A percentile compares a stretch with the other conserved stretches of the same genome.
These are phyloP conservation scores for Hydropotes inermis DNA, from an alignment of 2,113 vertebrate genomes.

Conservation along the genomic window DNA sequence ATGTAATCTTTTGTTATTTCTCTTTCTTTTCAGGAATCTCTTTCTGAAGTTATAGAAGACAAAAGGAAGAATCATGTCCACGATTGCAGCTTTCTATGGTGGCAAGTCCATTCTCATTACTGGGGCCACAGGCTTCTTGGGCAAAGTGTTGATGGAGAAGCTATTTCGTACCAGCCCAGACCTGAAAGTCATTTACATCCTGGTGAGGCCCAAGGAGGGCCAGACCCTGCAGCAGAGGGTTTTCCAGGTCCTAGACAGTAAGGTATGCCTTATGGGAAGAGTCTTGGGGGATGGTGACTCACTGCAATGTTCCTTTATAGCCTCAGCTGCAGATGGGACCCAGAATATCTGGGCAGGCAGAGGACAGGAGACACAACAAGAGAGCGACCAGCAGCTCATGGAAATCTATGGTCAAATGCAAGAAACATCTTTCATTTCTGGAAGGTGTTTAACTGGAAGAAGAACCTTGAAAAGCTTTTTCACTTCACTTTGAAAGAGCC, in stretches of 20 bases:
- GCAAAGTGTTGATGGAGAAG: constrained; percentile 96
- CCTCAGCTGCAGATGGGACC: not conserved
- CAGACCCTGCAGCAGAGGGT: constrained; percentile 92
- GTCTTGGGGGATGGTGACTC: too few species aligned
- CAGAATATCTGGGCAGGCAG: not conserved
- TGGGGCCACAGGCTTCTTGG: constrained; percentile 96
- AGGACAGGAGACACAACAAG: not conserved
- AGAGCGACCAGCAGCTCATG: not conserved
- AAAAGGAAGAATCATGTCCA: constrained; percentile 82
- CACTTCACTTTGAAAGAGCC: not conserved
- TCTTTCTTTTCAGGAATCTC: constrained; percentile 75
- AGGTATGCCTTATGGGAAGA: constrained; percentile 79
- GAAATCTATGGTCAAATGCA: not conserved
- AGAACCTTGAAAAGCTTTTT: not conserved
- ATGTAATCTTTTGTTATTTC: not conserved
- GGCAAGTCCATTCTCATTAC: constrained; percentile 93
- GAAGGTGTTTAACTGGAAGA: not conserved
- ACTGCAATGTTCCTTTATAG: not conserved
- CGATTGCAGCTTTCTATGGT: constrained; percentile 89
- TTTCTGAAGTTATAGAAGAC: constrained; percentile 56
- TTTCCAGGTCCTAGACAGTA: constrained; percentile 90
- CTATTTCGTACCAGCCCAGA: constrained; percentile 91
- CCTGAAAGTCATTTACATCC: constrained; percentile 90
- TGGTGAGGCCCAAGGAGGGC: constrained; percentile 93
- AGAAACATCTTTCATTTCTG: not conserved